phyloP scores from a whole-genome alignment of 1,140 invertebrate genomes.

The Neotoxoptera formosana region DNA sequence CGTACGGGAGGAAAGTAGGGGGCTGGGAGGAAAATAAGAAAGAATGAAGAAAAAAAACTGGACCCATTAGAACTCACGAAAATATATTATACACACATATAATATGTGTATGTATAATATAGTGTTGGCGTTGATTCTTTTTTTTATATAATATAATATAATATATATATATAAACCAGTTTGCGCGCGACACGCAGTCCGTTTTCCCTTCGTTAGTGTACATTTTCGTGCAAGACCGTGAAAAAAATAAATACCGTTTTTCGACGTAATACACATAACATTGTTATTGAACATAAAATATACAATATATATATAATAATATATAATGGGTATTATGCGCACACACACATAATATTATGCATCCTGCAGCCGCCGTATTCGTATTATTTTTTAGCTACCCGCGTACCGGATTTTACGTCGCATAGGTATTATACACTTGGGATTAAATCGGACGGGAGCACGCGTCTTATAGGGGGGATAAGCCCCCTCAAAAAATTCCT shows the following conservation, averaged over 20 bases:
- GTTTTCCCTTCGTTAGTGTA: slow-evolving; percentile 31
- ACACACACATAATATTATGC: no score
- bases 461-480: no score
- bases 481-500: no score
- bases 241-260: slow-evolving; percentile 25
- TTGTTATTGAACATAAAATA: background rate
- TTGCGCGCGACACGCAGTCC: slow-evolving; percentile 41
- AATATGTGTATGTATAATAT: background rate
- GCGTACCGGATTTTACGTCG: no score
- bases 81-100: slow-evolving; percentile 5
- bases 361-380: background rate
- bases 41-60: slow-evolving; percentile 22
- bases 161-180: slow-evolving; percentile 16
- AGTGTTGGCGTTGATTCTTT: slow-evolving; percentile 35
- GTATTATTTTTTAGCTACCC: no score
- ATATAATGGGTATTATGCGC: background rate
- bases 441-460: no score
- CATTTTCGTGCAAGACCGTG: background rate
- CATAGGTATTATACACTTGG: no score
- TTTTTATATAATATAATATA: background rate
- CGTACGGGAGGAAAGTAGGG: background rate
- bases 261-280: background rate
- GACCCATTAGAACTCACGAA: slow-evolving; percentile 53
- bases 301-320: background rate
- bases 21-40: background rate